Percentiles rank a stretch among this genome's conserved stretches.
phyloP scores from a whole-genome alignment of 37 sponge, comb jelly and placozoan species.

The Beroe ovata region DNA sequence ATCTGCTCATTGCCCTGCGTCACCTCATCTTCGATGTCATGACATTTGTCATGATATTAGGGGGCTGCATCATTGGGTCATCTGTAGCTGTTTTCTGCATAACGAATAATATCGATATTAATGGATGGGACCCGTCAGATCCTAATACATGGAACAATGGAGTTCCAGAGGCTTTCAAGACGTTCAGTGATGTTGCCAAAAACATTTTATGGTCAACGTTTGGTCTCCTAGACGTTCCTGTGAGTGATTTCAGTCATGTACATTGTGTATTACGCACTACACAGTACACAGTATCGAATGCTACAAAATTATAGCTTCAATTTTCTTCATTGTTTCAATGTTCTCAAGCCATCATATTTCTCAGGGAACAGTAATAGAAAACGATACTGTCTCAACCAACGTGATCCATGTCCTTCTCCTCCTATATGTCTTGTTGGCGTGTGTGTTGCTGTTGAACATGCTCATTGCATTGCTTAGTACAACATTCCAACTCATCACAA shows the following conservation, averaged over 20 bases:
- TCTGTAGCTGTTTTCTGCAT: slow-evolving; percentile 19
- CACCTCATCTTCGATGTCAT: background rate
- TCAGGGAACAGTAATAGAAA: background rate
- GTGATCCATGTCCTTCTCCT: background rate
- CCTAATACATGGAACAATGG: background rate
- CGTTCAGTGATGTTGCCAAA: background rate
- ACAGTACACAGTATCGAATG: too few species aligned
- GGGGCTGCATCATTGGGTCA: background rate
- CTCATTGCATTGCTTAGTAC: slow-evolving; percentile 16
- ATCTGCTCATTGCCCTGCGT: slow-evolving; percentile 7
- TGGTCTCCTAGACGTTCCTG: slow-evolving; percentile 23
- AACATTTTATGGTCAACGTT: slow-evolving; percentile 27
- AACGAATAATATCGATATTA: background rate
- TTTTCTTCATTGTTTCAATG: too few species aligned
- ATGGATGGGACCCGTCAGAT: background rate
- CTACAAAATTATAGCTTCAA: too few species aligned
- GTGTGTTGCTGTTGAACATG: slow-evolving; percentile 37
- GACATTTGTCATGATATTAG: background rate
- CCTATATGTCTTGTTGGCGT: background rate
- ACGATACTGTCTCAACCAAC: background rate
- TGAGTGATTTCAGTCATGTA: too few species aligned
- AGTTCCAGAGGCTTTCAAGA: background rate
- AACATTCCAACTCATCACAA: background rate
- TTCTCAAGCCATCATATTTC: background rate
- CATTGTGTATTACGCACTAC: too few species aligned